Evolutionary conservation across 2,797 vertebrate genomes (phyloP).

Genomic region (Sus cebifrons): DNA sequence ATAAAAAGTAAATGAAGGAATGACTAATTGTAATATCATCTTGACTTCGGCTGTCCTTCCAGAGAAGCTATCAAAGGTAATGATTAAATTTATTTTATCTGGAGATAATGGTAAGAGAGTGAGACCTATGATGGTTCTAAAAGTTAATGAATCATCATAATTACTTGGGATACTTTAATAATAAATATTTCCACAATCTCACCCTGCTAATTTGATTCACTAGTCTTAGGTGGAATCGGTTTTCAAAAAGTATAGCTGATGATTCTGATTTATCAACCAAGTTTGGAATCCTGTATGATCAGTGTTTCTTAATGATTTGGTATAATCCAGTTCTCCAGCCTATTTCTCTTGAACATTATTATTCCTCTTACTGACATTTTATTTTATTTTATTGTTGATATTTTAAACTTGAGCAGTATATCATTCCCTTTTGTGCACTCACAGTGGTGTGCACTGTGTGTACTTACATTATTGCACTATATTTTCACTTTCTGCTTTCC

Average conservation of each 20-base stretch:
- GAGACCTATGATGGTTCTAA: neutral
- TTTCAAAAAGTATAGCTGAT: neutral
- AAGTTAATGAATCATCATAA: neutral
- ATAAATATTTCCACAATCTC: neutral
- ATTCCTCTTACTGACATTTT: neutral
- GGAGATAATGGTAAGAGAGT: neutral
- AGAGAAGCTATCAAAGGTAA: neutral
- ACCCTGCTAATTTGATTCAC: neutral
- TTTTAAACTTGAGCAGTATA: neutral
- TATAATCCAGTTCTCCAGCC: neutral
- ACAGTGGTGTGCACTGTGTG: neutral
- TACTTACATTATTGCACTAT: neutral
- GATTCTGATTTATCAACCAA: neutral
- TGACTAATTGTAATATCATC: neutral
- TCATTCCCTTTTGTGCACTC: neutral
- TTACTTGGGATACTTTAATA: neutral
- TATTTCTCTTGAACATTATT: neutral
- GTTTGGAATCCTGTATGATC: neutral
- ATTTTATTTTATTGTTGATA: neutral
- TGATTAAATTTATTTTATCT: conserved; percentile 42
- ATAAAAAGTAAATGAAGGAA: neutral
- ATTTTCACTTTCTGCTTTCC: conserved; percentile 20
- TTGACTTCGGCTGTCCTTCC: neutral
- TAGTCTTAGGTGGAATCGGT: neutral
- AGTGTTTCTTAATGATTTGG: neutral